These are phyloP conservation scores for Phrynocephalus guinanensis DNA, from an alignment of 2,797 vertebrate genomes.

Conservation along the genomic window DNA sequence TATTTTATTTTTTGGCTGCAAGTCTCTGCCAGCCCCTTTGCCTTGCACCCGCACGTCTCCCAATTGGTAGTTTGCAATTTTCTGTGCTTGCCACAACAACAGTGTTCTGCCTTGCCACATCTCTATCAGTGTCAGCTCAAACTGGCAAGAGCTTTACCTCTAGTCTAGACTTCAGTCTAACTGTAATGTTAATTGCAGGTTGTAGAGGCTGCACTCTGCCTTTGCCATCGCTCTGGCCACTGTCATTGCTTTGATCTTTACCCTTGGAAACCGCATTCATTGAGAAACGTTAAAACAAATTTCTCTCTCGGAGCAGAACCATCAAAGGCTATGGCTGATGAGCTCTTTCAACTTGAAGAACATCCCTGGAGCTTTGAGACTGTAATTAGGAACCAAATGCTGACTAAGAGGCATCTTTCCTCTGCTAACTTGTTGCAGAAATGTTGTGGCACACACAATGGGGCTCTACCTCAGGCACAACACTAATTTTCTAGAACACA, in stretches of 20 bases:
- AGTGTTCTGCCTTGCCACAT: constrained; percentile 50
- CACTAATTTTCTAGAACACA: constrained; percentile 39
- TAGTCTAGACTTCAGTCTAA: constrained; percentile 80
- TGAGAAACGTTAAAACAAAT: constrained; percentile 77
- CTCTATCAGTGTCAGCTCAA: constrained; percentile 51
- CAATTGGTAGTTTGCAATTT: constrained; percentile 44
- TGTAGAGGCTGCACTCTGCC: constrained; percentile 68
- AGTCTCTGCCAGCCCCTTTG: background rate
- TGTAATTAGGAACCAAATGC: constrained; percentile 66
- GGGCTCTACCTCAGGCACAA: constrained; percentile 28
- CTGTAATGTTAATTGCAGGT: constrained; percentile 78
- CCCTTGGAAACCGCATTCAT: constrained; percentile 80
- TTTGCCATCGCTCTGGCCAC: constrained; percentile 80
- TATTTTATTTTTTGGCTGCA: background rate
- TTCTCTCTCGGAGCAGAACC: constrained; percentile 59
- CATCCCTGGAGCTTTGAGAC: constrained; percentile 63
- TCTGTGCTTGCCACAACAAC: constrained; percentile 37
- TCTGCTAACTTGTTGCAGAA: constrained; percentile 24
- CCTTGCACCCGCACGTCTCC: constrained; percentile 1
- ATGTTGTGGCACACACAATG: constrained; percentile 9
- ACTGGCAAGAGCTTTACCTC: constrained; percentile 69
- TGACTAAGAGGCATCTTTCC: constrained; percentile 46
- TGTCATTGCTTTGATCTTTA: constrained; percentile 81
- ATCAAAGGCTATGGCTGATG: constrained; percentile 72
- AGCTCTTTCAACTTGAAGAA: constrained; percentile 68